These are phyloP conservation scores for Agriopis marginaria DNA, from an alignment of 2,888 invertebrate species.

Conservation along the genomic window DNA sequence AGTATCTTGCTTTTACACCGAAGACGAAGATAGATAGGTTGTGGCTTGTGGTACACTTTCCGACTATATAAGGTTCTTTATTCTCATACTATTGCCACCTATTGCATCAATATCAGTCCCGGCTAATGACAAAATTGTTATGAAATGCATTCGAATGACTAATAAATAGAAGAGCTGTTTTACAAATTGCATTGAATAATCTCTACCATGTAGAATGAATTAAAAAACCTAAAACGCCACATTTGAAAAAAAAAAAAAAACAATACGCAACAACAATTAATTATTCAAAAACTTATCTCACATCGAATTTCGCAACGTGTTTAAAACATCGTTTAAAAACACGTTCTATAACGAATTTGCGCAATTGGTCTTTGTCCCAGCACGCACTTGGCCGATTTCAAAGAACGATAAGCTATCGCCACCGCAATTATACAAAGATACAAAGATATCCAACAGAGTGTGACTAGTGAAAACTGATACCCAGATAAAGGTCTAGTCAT, in stretches of 20 bases:
- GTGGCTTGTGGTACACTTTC: too few species aligned
- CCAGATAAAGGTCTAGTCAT: constrained; percentile 26
- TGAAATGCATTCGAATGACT: not conserved
- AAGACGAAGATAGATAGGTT: too few species aligned
- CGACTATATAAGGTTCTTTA: not conserved
- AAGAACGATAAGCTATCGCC: constrained; percentile 37
- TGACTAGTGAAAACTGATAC: constrained; percentile 65
- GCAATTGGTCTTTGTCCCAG: constrained; percentile 17
- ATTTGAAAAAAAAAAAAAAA: too few species aligned
- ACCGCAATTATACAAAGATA: constrained; percentile 45
- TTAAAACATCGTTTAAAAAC: constrained; percentile 7
- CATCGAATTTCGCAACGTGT: not conserved
- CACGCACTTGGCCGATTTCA: constrained; percentile 44
- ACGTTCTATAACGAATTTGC: constrained; percentile 17
- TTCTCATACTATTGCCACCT: not conserved
- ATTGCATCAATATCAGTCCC: not conserved
- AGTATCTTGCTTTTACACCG: too few species aligned
- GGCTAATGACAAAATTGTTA: not conserved
- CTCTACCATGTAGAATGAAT: too few species aligned
- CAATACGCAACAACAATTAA: not conserved
- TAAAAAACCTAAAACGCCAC: too few species aligned
- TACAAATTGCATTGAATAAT: not conserved
- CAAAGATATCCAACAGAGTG: constrained; percentile 60
- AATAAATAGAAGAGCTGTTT: not conserved
- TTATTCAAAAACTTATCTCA: not conserved